A percentile compares a stretch with the other conserved stretches of the same genome.
Conservation (phyloP, 2,797 vertebrate genomes). For the Rhynchotus rufescens region DNA sequence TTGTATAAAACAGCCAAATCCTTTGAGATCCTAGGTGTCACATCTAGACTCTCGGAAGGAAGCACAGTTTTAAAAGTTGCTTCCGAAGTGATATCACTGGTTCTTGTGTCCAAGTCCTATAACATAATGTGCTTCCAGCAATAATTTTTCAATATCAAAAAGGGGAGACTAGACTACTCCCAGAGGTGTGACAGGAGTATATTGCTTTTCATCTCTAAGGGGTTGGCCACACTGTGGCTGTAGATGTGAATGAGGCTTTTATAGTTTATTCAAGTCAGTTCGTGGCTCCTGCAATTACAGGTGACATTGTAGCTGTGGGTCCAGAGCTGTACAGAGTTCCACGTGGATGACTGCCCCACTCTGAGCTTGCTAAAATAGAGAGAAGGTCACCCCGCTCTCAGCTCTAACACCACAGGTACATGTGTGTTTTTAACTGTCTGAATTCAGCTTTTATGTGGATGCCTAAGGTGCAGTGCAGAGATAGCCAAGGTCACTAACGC, state of each 20-base stretch:
- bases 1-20: slow-evolving; percentile 47
- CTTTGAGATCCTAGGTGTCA: slow-evolving; percentile 11
- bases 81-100: background rate
- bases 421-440: background rate
- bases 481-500: background rate
- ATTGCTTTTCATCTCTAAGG: background rate
- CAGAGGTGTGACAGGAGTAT: background rate
- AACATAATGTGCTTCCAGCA: background rate
- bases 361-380: background rate
- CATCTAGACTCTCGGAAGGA: background rate
- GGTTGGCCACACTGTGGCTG: background rate
- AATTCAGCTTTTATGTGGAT: background rate
- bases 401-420: background rate
- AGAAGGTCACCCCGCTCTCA: background rate
- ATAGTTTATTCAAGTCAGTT: background rate
- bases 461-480: background rate
- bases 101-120: background rate
- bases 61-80: background rate
- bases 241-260: background rate
- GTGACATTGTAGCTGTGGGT: background rate
- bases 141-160: background rate
- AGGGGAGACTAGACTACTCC: background rate
- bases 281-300: background rate
- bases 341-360: background rate
- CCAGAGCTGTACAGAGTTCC: rapidly evolving